Evolutionary conservation across 1,140 invertebrate species (phyloP), one percentile per base, ranked within the genome.

Genomic region (Neodiprion pinetum): DNA sequence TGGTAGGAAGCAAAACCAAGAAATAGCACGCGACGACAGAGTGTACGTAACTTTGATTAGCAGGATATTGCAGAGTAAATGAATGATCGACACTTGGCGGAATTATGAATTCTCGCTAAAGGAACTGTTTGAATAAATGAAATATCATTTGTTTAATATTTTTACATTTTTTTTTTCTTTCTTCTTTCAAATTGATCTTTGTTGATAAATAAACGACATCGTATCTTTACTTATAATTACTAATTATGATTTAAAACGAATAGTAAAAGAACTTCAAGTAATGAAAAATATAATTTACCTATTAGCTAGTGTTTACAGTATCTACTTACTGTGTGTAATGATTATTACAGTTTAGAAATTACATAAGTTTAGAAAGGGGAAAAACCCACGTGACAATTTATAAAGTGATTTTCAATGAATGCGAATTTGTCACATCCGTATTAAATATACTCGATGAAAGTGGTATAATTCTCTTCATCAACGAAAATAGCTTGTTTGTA

Each of bases 261-360:
- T 11, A 47, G 12, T 17, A 23, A 23, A 21, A 12, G 23, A 11
- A 23, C 11, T 10, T 12, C n/a, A 69, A 69, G 67, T 69, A 69
- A 14, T 23, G 67, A 69, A 69, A 69, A 69, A 61, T 69, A 69
- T 69, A 69, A 69, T 69, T 69, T 69, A 69, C 67, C 40, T 69
- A 69, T 7, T 23, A 23, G 7, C 67, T 69, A 69, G 5, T 5
- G 17, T 5, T 69, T 65, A 7, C 23, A 69, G 14, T 69, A 69
- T 12, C 67, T 69, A 69, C 67, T 23, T 17, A 61, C n/a, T 61
- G 53, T 14, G n/a, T 17, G 9, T 61, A 61, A 61, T 61, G 4
- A 61, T 61, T 61, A 61, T 61, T 14, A 47, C 21, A 69, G 21
- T 69, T 21, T 69, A 69, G 9, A 69, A 47, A 69, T 23, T 23